phyloP scores from a whole-genome alignment of 2,888 invertebrate genomes.

The Drosophila birchii region DNA sequence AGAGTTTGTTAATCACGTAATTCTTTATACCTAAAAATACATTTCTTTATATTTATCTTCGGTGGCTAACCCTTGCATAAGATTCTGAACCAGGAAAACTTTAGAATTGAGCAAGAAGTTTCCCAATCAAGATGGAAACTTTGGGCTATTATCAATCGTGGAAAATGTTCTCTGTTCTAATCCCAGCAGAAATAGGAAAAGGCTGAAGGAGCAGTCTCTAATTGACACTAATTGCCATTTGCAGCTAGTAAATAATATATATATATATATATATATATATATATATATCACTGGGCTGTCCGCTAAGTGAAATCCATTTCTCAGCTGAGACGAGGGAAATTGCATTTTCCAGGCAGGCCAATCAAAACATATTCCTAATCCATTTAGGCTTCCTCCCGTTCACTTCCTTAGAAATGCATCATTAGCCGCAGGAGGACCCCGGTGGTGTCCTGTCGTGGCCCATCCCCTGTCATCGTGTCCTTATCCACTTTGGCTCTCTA shows the following conservation, averaged over 20 bases:
- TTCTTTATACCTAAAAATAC: slow-evolving; percentile 43
- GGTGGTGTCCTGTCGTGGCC: slow-evolving; percentile 1
- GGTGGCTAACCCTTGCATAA: slow-evolving; percentile 59
- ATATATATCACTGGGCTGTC: slow-evolving; percentile 10
- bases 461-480: slow-evolving; percentile 2
- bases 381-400: slow-evolving; percentile 55
- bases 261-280: background rate
- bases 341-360: slow-evolving; percentile 51
- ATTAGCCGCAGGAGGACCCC: slow-evolving; percentile 38
- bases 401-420: slow-evolving; percentile 53
- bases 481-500: slow-evolving; percentile 14
- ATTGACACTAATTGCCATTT: slow-evolving; percentile 70
- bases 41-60: slow-evolving; percentile 34
- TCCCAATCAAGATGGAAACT: slow-evolving; percentile 51
- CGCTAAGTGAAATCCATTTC: slow-evolving; percentile 53
- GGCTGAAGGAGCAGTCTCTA: slow-evolving; percentile 35
- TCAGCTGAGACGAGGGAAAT: slow-evolving; percentile 44
- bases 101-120: slow-evolving; percentile 54
- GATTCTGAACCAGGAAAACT: slow-evolving; percentile 45
- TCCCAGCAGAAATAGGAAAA: background rate
- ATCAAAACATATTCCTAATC: slow-evolving; percentile 68
- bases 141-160: background rate
- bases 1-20: slow-evolving; percentile 69
- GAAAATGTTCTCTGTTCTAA: background rate
- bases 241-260: slow-evolving; percentile 14